phyloP scores from a whole-genome alignment of 2,797 vertebrate genomes.

The Brachyrhaphis roseni region DNA sequence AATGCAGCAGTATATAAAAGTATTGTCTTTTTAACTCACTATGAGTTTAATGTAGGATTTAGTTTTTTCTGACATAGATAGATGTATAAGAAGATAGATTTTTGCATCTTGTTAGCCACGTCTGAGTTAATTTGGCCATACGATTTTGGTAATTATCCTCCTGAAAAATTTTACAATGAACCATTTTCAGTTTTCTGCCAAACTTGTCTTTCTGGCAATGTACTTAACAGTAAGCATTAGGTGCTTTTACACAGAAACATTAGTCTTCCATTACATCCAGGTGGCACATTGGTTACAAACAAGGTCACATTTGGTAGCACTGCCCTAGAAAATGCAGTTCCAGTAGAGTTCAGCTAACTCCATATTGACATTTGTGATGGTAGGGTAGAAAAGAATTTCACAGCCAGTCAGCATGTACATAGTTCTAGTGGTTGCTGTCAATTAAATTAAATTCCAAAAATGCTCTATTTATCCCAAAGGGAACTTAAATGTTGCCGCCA shows the following conservation, averaged over 20 bases:
- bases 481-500: too few species aligned
- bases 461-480: too few species aligned
- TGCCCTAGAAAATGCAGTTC: neutral
- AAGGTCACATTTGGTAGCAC: neutral
- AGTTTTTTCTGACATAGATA: neutral
- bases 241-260: neutral
- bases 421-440: neutral
- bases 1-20: neutral
- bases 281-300: neutral
- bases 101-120: neutral
- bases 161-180: neutral
- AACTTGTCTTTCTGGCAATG: neutral
- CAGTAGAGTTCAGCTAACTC: neutral
- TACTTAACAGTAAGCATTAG: too few species aligned
- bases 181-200: neutral
- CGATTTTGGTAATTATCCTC: neutral
- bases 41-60: neutral
- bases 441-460: too few species aligned
- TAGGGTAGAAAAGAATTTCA: neutral
- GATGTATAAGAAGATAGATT: neutral
- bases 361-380: neutral
- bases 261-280: neutral
- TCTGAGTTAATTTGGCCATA: neutral
- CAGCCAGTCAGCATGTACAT: neutral
- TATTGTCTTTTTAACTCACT: neutral